A percentile compares a stretch with the other conserved stretches of the same genome.
Conservation (phyloP, 2,888 invertebrate species). For the Drosophila lutescens region DNA sequence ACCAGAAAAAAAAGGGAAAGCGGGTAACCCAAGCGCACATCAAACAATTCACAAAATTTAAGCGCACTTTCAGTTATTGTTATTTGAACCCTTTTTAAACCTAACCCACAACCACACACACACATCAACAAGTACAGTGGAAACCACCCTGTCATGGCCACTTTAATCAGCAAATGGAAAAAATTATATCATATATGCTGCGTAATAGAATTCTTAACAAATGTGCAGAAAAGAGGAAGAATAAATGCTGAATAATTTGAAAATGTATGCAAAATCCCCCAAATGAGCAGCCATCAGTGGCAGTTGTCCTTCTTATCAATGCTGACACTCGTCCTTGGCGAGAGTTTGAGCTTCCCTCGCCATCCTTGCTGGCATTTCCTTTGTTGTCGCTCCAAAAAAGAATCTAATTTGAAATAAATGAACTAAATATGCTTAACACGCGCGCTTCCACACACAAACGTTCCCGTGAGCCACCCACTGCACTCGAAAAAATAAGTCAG, state of each 20-base stretch:
- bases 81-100: constrained; percentile 65
- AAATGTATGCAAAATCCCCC: constrained; percentile 57
- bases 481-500: neutral
- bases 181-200: constrained; percentile 39
- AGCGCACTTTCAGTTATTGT: constrained; percentile 52
- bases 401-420: constrained; percentile 82
- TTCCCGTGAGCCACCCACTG: constrained; percentile 2
- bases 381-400: constrained; percentile 61
- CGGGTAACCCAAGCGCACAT: constrained; percentile 52
- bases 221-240: constrained; percentile 25
- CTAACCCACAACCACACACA: constrained; percentile 2
- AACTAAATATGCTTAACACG: constrained; percentile 83
- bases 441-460: constrained; percentile 46
- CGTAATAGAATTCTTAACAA: constrained; percentile 40
- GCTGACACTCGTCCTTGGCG: constrained; percentile 52
- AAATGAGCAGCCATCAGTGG: constrained; percentile 38
- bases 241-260: constrained; percentile 68
- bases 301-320: constrained; percentile 49
- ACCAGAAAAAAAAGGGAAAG: constrained; percentile 8
- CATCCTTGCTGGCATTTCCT: constrained; percentile 13
- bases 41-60: constrained; percentile 59
- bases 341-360: neutral
- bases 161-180: constrained; percentile 76
- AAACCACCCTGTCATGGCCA: constrained; percentile 61
- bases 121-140: constrained; percentile 24